Conservation (phyloP, 2,888 invertebrate genomes). For the Zeuzera pyrina region DNA sequence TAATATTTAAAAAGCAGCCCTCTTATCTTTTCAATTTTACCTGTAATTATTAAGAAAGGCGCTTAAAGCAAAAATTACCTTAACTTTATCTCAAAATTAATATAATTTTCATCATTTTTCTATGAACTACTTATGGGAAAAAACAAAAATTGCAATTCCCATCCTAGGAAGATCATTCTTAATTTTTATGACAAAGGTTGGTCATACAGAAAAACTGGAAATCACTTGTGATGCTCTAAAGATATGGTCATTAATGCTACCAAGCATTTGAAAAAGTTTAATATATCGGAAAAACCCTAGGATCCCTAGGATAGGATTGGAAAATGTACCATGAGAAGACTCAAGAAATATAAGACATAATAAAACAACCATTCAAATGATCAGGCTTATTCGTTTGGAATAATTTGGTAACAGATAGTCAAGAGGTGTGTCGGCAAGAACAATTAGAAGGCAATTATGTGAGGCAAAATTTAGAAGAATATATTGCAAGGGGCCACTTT, state of each 20-base stretch:
- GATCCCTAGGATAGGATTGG: no score
- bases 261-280: slow-evolving; percentile 2
- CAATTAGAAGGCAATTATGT: background rate
- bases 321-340: no score
- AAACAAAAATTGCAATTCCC: background rate
- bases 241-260: slow-evolving; percentile 3
- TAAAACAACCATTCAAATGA: background rate
- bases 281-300: slow-evolving; percentile 4
- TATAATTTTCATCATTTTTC: background rate
- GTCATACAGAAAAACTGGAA: slow-evolving; percentile 6
- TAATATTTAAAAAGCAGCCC: background rate
- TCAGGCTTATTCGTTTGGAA: background rate
- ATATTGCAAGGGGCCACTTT: background rate
- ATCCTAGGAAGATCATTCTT: background rate
- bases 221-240: no score
- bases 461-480: background rate
- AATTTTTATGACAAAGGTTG: no score
- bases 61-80: no score
- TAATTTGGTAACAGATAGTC: background rate
- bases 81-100: background rate
- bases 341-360: background rate
- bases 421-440: background rate
- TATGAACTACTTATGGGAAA: slow-evolving; percentile 1
- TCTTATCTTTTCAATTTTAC: slow-evolving; percentile 1
- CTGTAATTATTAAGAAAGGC: background rate